phyloP scores from a whole-genome alignment of 2,113 vertebrate species.

The Anarrhichthys ocellatus region DNA sequence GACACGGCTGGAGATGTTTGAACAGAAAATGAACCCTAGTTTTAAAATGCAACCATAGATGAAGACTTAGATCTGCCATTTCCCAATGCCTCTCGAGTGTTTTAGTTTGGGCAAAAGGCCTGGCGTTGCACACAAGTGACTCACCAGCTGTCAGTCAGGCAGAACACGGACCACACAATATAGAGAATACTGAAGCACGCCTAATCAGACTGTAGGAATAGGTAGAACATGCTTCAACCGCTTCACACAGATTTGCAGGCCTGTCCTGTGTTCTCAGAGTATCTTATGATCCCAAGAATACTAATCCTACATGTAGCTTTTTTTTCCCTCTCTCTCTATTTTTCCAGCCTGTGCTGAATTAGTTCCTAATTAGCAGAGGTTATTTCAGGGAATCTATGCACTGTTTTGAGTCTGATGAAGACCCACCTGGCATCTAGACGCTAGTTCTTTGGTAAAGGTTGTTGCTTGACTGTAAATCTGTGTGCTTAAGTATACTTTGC shows the following conservation, averaged over 20 bases:
- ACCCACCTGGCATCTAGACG: not conserved
- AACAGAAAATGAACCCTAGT: not conserved
- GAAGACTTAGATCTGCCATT: slow-evolving; percentile 3
- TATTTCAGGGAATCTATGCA: not conserved
- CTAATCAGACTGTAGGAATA: slow-evolving; percentile 4
- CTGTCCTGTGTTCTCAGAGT: too few species aligned
- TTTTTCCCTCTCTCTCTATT: not conserved
- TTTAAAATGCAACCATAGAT: slow-evolving; percentile 9
- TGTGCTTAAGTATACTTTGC: not conserved
- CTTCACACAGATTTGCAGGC: not conserved
- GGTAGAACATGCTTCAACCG: not conserved
- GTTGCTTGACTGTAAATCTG: not conserved
- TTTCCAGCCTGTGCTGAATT: not conserved
- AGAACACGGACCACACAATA: not conserved
- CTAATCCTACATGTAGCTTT: not conserved
- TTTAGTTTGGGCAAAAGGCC: slow-evolving; percentile 2
- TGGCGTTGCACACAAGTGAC: not conserved
- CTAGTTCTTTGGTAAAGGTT: not conserved
- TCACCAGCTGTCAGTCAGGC: not conserved
- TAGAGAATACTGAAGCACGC: not conserved
- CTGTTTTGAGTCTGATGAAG: too few species aligned
- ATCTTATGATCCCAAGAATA: not conserved
- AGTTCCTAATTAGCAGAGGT: not conserved
- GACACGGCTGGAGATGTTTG: not conserved
- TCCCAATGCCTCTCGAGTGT: not conserved